Evolutionary conservation across 2,113 vertebrate genomes (phyloP).

Genomic region (Microcebus griseorufus): DNA sequence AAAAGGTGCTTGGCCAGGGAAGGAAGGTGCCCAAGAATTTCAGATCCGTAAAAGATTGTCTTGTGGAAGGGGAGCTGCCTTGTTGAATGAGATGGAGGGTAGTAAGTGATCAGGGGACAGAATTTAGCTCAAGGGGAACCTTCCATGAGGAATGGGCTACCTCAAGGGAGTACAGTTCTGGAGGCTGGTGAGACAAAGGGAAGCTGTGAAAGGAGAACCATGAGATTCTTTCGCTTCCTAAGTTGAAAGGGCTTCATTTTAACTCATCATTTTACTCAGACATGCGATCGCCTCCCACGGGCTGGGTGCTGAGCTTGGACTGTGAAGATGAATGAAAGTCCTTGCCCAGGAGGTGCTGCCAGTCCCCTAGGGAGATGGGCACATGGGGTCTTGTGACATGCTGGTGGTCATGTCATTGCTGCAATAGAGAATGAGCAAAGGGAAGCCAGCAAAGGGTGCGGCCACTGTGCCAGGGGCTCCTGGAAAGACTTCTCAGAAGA

Average conservation of each 20-base stretch:
- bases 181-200: background rate
- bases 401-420: background rate
- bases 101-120: background rate
- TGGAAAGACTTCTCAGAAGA: background rate
- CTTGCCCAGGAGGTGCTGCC: background rate
- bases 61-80: background rate
- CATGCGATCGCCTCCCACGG: background rate
- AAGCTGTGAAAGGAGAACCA: background rate
- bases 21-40: background rate
- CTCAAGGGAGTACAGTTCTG: background rate
- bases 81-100: background rate
- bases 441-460: background rate
- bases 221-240: background rate
- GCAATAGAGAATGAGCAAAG: background rate
- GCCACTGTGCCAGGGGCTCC: background rate
- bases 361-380: background rate
- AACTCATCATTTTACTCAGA: background rate
- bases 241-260: background rate
- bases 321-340: background rate
- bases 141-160: background rate
- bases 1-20: background rate
- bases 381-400: fast-evolving
- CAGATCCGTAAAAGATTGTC: background rate
- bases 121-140: background rate
- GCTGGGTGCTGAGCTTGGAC: background rate